These are phyloP conservation scores for Microtus ochrogaster DNA, from an alignment of 2,113 vertebrate species.

Conservation along the genomic window DNA sequence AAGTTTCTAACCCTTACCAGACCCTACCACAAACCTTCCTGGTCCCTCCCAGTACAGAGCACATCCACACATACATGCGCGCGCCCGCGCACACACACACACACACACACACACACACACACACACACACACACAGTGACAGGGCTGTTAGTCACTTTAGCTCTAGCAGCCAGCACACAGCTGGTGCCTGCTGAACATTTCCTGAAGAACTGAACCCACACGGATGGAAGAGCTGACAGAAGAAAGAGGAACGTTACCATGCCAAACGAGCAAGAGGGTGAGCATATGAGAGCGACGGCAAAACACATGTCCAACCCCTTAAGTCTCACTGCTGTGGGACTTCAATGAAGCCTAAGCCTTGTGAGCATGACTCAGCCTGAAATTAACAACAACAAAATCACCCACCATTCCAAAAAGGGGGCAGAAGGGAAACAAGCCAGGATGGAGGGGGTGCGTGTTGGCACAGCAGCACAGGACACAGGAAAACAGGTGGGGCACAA, in stretches of 20 bases:
- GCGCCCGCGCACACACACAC: not conserved
- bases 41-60: not conserved
- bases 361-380: not conserved
- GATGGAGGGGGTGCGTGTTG: not conserved
- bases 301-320: slow-evolving; percentile 32
- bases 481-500: not conserved
- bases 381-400: slow-evolving; percentile 50
- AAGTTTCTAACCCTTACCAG: not conserved
- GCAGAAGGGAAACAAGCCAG: not conserved
- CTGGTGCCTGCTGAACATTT: not conserved
- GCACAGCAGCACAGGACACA: not conserved
- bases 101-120: not conserved
- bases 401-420: not conserved
- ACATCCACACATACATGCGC: not conserved
- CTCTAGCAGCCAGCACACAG: not conserved
- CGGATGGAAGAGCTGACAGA: not conserved
- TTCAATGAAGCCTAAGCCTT: not conserved
- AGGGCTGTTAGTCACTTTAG: not conserved
- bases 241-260: not conserved
- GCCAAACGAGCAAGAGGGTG: not conserved
- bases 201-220: not conserved
- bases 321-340: slow-evolving; percentile 11
- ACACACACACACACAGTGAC: not conserved
- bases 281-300: not conserved
- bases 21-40: not conserved